Base-by-base conservation (phyloP, 1,140 invertebrate species). In the Drosophila jambulina region DNA sequence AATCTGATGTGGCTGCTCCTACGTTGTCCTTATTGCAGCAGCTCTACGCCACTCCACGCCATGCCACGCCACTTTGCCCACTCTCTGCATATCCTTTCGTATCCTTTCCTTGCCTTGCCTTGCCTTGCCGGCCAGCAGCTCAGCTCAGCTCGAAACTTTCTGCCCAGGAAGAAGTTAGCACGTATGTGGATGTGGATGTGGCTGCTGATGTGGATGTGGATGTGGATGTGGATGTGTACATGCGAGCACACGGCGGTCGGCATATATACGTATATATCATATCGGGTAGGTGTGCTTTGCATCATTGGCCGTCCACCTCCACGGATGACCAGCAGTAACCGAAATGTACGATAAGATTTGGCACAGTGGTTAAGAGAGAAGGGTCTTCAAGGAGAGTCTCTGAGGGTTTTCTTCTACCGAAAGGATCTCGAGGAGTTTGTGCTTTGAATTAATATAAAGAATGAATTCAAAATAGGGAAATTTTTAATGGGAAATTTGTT, bases 1-100 rank as follows among this genome's bases (percentile, higher is more conserved):
- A 80, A 82, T 83, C 80, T 76, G 80, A 82, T 82, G 80, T 68
- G 48, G 71, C 67, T 67, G 67, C 75, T 68, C 61, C 69, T 83
- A 67, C 75, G 64, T 77, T 77, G 64, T 80, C 72, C 64, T 80
- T 80, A 69, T 80, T 80, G 59, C 65, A 71, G 64, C 78, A 80
- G 25, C 63, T 27, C 29, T 29, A 53, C 10, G 40, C 40, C 27
- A 51, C n/a, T 27, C 48, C 27, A 51, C 27, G 17, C 25, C 46
- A n/a, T n/a, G 48, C 48, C 48, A 51, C 38, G 29, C 38, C n/a
- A 10, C 60, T n/a, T 5, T 12, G 8, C 7, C 5, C 21, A n/a
- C 38, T 21, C 38, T n/a, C 38, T 27, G 27, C 49, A 36, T 38
- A 64, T 49, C 65, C 65, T 53, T 69, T 51, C 43, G 40, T 36